Evolutionary conservation across 2,888 invertebrate species (phyloP).

Genomic region (Tupiocoris notatus): DNA sequence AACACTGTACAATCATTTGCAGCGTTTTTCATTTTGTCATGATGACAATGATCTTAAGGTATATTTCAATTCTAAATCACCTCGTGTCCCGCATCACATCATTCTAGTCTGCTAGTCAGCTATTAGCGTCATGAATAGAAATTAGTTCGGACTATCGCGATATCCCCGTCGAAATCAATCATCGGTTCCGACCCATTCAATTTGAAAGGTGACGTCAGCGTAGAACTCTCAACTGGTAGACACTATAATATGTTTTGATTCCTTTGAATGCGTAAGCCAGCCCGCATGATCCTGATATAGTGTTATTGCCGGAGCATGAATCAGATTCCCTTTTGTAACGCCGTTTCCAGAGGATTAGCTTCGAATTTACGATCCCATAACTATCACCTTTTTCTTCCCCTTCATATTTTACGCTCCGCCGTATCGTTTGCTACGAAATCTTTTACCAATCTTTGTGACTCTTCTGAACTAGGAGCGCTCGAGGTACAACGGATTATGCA

Average conservation of each 20-base stretch:
- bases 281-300: slow-evolving; percentile 26
- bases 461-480: background rate
- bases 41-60: background rate
- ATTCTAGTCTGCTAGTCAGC: no score
- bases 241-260: slow-evolving; percentile 29
- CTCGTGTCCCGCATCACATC: no score
- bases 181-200: background rate
- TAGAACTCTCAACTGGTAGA: background rate
- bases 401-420: slow-evolving; percentile 3
- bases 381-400: slow-evolving; percentile 27
- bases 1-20: no score
- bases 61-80: background rate
- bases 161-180: no score
- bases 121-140: no score
- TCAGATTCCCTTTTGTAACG: slow-evolving; percentile 26
- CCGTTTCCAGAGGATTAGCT: slow-evolving; percentile 32
- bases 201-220: slow-evolving; percentile 3
- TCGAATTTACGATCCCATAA: slow-evolving; percentile 27
- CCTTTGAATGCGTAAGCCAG: background rate
- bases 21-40: no score
- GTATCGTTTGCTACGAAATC: background rate
- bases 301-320: slow-evolving; percentile 25
- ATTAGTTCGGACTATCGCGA: no score
- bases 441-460: background rate
- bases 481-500: slow-evolving; percentile 33